A percentile compares a stretch with the other conserved stretches of the same genome.
Conservation (phyloP, 2,888 invertebrate species). For the Rhagium mordax region DNA sequence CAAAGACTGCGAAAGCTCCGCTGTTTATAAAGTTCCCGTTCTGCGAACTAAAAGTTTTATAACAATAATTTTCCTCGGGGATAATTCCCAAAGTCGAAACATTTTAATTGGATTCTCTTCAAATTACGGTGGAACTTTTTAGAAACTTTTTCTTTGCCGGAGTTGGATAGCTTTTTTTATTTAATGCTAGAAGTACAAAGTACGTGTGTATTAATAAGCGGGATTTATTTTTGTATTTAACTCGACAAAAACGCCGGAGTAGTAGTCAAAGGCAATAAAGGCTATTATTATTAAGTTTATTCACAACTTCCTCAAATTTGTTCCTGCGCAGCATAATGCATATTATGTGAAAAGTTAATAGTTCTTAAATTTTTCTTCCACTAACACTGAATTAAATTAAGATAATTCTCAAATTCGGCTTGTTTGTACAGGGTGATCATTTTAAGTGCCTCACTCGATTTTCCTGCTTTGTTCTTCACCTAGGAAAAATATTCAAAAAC, state of each 20-base stretch:
- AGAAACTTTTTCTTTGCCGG: conserved; percentile 43
- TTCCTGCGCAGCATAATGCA: no score
- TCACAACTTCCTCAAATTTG: no score
- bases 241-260: background rate
- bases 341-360: no score
- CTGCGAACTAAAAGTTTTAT: conserved; percentile 55
- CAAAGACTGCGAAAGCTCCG: conserved; percentile 37
- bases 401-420: no score
- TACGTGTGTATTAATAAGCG: background rate
- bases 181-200: background rate
- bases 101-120: conserved; percentile 58
- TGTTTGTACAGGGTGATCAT: no score
- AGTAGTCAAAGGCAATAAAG: background rate
- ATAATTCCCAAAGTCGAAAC: conserved; percentile 56
- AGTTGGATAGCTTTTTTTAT: conserved; percentile 26
- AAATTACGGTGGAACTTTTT: conserved; percentile 44
- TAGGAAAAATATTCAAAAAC: no score
- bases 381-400: no score
- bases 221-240: background rate
- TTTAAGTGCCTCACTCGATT: no score
- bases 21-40: conserved; percentile 45
- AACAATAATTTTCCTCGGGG: conserved; percentile 58
- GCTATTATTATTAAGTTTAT: no score
- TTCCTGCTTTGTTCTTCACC: no score
- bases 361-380: no score